Percentiles rank a stretch among this genome's conserved stretches.
Conservation (phyloP, 2,888 invertebrate species). For the Thecocarcelia acutangulata region DNA sequence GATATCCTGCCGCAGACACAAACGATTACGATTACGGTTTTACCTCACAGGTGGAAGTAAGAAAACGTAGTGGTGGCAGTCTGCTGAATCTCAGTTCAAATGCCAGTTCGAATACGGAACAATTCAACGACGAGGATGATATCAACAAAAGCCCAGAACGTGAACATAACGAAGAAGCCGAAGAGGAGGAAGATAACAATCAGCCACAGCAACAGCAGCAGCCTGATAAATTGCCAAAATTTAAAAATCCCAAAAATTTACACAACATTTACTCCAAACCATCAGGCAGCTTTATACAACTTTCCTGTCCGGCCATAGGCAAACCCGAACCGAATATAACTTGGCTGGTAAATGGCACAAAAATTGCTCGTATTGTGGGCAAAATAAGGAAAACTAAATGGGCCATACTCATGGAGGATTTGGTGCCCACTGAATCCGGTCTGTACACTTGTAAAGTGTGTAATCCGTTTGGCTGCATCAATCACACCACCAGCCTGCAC, state of each 20-base stretch:
- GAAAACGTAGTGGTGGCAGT: conserved; percentile 69
- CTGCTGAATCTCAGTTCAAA: not conserved
- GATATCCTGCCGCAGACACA: conserved; percentile 67
- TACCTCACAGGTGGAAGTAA: conserved; percentile 63
- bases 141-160: conserved; percentile 38
- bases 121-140: conserved; percentile 31
- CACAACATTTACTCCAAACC: conserved; percentile 84
- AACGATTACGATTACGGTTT: conserved; percentile 70
- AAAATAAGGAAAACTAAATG: conserved; percentile 87
- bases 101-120: conserved; percentile 19
- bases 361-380: conserved; percentile 85
- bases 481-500: conserved; percentile 86
- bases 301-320: conserved; percentile 88
- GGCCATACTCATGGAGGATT: conserved; percentile 89
- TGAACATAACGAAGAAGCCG: conserved; percentile 65
- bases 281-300: conserved; percentile 88
- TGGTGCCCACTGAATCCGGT: conserved; percentile 91
- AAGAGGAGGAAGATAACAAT: conserved; percentile 63
- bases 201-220: conserved; percentile 32
- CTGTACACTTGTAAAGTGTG: conserved; percentile 94
- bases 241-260: conserved; percentile 74
- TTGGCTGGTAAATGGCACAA: conserved; percentile 90
- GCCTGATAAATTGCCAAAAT: conserved; percentile 72
- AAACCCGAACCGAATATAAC: conserved; percentile 91
- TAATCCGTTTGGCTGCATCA: conserved; percentile 90